Evolutionary conservation across 2,888 invertebrate genomes (phyloP), one percentile per base, ranked within the genome.

Genomic region (Caenorhabditis wallacei): DNA sequence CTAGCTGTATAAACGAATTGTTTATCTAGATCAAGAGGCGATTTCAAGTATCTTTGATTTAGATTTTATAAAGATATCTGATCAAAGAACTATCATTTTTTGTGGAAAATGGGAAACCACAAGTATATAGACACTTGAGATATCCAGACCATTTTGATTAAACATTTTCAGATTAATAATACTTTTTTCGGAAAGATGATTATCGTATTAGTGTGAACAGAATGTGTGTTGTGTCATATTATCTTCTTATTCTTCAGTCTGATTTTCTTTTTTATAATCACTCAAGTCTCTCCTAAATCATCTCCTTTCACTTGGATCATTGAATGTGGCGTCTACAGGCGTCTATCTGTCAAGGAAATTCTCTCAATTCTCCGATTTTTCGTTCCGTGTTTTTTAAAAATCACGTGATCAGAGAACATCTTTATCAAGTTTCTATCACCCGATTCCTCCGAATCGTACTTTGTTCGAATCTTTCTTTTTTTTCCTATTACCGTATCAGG

Each of bases 401-500:
- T 78, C 78, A 63, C 69, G 69, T 69, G 69, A 78, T 70, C 78
- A 78, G 46, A 69, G 78, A 78, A 78, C 78, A 51, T 18, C 40
- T 57, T n/a, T 59, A 7, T n/a, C 56, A 20, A 5, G 20, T 13
- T 37, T 63, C 43, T 35, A 69, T 78, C 78, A 78, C 61, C 69
- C 78, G 78, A 78, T 70, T 57, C 64, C 56, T 56, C 69, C 59
- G 22, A 76, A 76, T 53, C 78, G 78, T 78, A 78, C 78, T 78
- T 69, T 78, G 78, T 76, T 76, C 76, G 69, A 10, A 5, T 53
- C 64, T 61, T 37, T 37, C 37, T 30, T 30, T 64, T 46, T 46
- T 30, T 30, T 74, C 26, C 40, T 51, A 1, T 5, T 48, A 66
- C 66, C 37, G 66, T 66, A 53, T 51, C 64, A 26, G 53, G 46